Percentiles rank a stretch among this genome's conserved stretches.
Conservation (phyloP, 1,140 invertebrate genomes). For the Limonius californicus region DNA sequence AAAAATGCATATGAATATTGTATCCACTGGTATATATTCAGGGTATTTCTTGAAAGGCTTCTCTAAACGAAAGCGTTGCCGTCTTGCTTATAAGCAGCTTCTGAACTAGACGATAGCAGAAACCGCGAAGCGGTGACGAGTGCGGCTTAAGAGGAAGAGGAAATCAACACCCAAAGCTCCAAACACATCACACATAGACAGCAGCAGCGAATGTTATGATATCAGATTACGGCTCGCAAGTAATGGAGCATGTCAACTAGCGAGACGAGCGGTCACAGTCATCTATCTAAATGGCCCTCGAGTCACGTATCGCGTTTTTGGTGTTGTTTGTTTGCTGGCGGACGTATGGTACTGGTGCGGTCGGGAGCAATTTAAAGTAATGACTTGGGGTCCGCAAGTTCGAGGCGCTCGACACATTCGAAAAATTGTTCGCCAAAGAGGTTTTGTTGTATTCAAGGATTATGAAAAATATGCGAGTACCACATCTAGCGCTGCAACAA, state of each 20-base stretch:
- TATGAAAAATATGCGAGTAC: too few species aligned
- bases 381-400: neutral
- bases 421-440: too few species aligned
- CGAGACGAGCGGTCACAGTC: conserved; percentile 23
- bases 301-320: conserved; percentile 29
- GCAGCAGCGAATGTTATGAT: conserved; percentile 14
- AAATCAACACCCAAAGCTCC: conserved; percentile 5
- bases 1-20: too few species aligned
- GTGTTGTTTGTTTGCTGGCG: conserved; percentile 25
- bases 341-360: conserved; percentile 3
- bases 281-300: conserved; percentile 32
- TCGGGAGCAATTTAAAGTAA: conserved; percentile 9
- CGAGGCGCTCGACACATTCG: too few species aligned
- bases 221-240: conserved; percentile 30
- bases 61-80: too few species aligned
- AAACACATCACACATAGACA: conserved; percentile 10
- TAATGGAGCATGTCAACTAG: conserved; percentile 31
- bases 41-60: too few species aligned
- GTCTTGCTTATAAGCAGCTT: too few species aligned
- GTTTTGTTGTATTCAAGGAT: too few species aligned
- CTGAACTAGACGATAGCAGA: too few species aligned
- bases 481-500: too few species aligned
- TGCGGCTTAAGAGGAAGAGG: neutral
- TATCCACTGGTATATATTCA: too few species aligned
- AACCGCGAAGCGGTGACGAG: neutral